A percentile compares a stretch with the other conserved stretches of the same genome.
Evolutionary conservation across 2,888 invertebrate genomes (phyloP).

Genomic region (Coenonympha glycerion): DNA sequence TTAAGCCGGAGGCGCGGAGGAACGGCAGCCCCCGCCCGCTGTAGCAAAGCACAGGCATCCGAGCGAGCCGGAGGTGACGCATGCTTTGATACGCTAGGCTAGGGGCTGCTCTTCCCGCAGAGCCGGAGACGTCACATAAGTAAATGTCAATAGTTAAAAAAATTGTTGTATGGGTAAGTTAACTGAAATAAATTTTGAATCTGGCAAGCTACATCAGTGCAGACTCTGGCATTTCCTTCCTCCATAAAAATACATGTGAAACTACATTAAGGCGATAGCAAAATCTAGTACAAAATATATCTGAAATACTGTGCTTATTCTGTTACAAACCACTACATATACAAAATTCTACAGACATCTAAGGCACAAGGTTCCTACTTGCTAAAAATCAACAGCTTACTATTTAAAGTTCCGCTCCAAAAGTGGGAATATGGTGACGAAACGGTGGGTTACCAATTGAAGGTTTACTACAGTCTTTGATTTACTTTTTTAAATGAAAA

Average conservation of each 20-base stretch:
- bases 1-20: too few relatives aligned
- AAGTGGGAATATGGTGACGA: conserved; percentile 33
- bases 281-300: conserved; percentile 9
- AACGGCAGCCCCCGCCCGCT: too few relatives aligned
- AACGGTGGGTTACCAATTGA: conserved; percentile 28
- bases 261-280: background rate
- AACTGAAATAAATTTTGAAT: too few relatives aligned
- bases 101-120: too few relatives aligned
- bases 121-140: too few relatives aligned
- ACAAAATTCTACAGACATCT: conserved; percentile 12
- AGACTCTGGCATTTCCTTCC: background rate
- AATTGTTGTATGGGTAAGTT: too few relatives aligned
- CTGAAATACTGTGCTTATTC: conserved; percentile 6
- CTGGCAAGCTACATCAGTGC: too few relatives aligned
- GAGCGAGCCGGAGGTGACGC: too few relatives aligned
- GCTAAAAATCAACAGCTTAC: conserved; percentile 10
- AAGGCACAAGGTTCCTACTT: conserved; percentile 25
- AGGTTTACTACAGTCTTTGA: conserved; percentile 13
- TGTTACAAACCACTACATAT: conserved; percentile 7
- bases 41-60: too few relatives aligned
- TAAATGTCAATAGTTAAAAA: too few relatives aligned
- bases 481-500: conserved; percentile 2
- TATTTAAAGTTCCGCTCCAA: background rate
- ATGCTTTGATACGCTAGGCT: too few relatives aligned
- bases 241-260: background rate